A percentile compares a stretch with the other conserved stretches of the same genome.
These are phyloP conservation scores for Andricus curvator DNA, from an alignment of 2,888 invertebrate species.

Conservation along the genomic window DNA sequence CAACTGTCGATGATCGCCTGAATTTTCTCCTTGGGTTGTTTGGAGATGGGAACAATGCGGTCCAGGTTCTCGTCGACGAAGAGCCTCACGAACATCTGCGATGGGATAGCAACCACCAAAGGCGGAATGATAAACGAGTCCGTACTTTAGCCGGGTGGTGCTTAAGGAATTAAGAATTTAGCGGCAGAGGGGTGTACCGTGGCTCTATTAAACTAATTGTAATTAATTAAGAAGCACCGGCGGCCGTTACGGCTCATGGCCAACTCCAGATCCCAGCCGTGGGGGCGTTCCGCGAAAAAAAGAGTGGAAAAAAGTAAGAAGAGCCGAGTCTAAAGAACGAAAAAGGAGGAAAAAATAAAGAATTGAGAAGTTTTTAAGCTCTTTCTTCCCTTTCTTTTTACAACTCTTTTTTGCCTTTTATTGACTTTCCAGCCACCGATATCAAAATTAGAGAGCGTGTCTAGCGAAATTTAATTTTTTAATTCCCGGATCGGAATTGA, in stretches of 20 bases:
- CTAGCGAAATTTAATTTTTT: too few relatives aligned
- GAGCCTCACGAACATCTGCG: constrained; percentile 96
- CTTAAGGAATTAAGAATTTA: constrained; percentile 69
- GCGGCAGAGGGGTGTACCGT: constrained; percentile 61
- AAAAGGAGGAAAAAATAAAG: constrained; percentile 36
- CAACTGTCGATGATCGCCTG: constrained; percentile 98
- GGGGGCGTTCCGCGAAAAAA: constrained; percentile 48
- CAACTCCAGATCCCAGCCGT: constrained; percentile 49
- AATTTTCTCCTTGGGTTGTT: constrained; percentile 98
- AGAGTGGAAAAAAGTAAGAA: constrained; percentile 29
- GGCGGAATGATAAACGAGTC: constrained; percentile 57
- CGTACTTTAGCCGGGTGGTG: constrained; percentile 57
- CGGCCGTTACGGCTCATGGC: constrained; percentile 52
- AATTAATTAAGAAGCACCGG: constrained; percentile 73
- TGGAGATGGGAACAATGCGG: constrained; percentile 97
- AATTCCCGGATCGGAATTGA: too few relatives aligned
- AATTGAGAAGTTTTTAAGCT: constrained; percentile 33
- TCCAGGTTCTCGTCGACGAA: constrained; percentile 98
- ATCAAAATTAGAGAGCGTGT: too few relatives aligned
- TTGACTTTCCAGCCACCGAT: too few relatives aligned
- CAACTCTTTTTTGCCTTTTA: background rate
- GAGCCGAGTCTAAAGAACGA: constrained; percentile 30
- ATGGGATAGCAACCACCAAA: constrained; percentile 49
- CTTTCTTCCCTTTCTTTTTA: background rate
- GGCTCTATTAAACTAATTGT: constrained; percentile 75